Base-by-base conservation (phyloP, 2,113 vertebrate genomes). In the Calypte anna region DNA sequence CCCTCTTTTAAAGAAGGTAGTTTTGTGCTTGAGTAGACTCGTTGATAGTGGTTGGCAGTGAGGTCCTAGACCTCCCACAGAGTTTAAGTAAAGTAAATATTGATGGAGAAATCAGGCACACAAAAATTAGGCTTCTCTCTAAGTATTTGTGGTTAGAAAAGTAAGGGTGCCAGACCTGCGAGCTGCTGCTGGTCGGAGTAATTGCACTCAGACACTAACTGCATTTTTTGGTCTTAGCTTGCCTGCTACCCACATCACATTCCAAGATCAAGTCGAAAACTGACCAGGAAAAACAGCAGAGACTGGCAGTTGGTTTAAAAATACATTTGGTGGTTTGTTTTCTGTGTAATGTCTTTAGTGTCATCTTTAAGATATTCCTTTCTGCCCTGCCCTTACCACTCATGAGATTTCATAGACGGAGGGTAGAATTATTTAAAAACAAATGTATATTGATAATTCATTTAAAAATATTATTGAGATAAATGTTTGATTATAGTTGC, bases 51-150 rank as follows among this genome's bases (percentile, higher is more conserved):
- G 85, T 91, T 13, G 43, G 24, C 78, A 61, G 62, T 75, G 87
- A 87, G 93, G 81, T 92, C 67, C 57, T 93, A 69, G 82, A 88
- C 95, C 90, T 95, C 93, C 94, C 68, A 91, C 70, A 33, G 33
- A 73, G 82, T 74, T 97, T 94, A 96, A 94, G 86, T 97, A 92
- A 95, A 96, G 86, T 88, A 88, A 94, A 96, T 95, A 96, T 96
- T 97, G 87, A 72, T 94, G 86, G 85, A 97, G 66, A 95, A 96
- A 93, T 89, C 61, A 90, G 70, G 90, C 64, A 44, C 83, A 93
- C 62, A 89, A 84, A 96, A 97, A 95, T 79, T 84, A 70, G 92
- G 36, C 86, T 97, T 96, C 91, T 96, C 91, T 90, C 76, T 92
- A 96, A 96, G 94, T 96, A 96, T 95, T 94, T 94, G 93, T 93